Evolutionary conservation across 2,113 vertebrate species (phyloP).

Genomic region (Grammomys surdaster): DNA sequence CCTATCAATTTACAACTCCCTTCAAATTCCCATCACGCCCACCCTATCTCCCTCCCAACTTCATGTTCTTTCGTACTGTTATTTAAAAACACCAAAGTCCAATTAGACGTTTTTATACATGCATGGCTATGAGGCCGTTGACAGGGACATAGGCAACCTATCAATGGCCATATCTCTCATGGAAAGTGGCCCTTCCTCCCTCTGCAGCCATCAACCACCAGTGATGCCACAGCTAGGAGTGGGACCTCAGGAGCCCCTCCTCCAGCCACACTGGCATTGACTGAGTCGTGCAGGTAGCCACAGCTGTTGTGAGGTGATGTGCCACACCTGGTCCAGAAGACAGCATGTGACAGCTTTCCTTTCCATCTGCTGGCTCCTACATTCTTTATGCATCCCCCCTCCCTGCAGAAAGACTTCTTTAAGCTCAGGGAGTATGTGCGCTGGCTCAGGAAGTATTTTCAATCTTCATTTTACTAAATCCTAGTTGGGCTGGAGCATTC

Average conservation of each 20-base stretch:
- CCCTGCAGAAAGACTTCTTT: background rate
- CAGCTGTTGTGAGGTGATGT: background rate
- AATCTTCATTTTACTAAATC: background rate
- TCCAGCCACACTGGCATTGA: background rate
- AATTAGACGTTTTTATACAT: background rate
- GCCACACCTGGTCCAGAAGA: background rate
- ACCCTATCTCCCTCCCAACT: background rate
- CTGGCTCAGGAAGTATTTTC: background rate
- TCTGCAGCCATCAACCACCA: background rate
- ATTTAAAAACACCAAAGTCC: background rate
- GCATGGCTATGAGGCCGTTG: background rate
- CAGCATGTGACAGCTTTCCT: background rate
- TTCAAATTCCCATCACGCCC: background rate
- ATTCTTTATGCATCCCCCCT: background rate
- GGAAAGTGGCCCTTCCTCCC: background rate
- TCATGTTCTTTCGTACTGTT: background rate
- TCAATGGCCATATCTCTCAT: background rate
- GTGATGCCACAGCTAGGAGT: background rate
- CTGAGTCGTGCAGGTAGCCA: background rate
- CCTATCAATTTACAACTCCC: background rate
- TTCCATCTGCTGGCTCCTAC: background rate
- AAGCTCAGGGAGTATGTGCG: background rate
- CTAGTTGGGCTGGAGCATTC: background rate
- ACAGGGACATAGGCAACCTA: background rate
- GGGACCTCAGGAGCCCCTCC: background rate